phyloP scores from a whole-genome alignment of 2,888 invertebrate genomes.

The Perizoma flavofasciatum region DNA sequence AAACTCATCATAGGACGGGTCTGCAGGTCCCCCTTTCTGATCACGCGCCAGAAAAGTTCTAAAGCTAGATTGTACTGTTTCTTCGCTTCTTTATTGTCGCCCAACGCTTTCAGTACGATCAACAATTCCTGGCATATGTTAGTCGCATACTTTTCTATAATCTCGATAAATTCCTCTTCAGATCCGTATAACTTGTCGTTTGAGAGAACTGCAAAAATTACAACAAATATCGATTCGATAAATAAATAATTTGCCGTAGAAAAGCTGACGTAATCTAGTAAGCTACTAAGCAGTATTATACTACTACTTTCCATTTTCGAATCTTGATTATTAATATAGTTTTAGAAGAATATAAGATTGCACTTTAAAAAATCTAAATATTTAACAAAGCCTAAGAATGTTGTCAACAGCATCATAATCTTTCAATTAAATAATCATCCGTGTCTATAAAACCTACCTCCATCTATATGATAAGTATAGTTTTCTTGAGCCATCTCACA shows the following conservation, averaged over 20 bases:
- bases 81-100: constrained; percentile 85
- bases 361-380: too few relatives aligned
- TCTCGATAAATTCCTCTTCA: constrained; percentile 92
- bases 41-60: constrained; percentile 88
- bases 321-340: too few relatives aligned
- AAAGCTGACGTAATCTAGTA: too few relatives aligned
- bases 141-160: constrained; percentile 90
- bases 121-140: constrained; percentile 91
- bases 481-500: constrained; percentile 91
- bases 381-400: too few relatives aligned
- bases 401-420: too few relatives aligned
- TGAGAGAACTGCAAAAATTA: constrained; percentile 88
- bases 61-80: constrained; percentile 89
- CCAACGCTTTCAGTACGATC: constrained; percentile 87
- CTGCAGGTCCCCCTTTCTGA: constrained; percentile 86
- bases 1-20: constrained; percentile 86
- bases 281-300: too few relatives aligned
- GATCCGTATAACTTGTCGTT: constrained; percentile 96
- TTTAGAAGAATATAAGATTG: too few relatives aligned
- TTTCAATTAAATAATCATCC: too few relatives aligned
- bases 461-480: constrained; percentile 94
- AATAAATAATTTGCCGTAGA: not conserved
- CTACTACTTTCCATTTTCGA: too few relatives aligned
- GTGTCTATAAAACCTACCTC: constrained; percentile 77
- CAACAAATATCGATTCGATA: not conserved